A percentile compares a stretch with the other conserved stretches of the same genome.
Evolutionary conservation across 2,888 invertebrate species (phyloP).

Genomic region (Chromoteleia sp.): DNA sequence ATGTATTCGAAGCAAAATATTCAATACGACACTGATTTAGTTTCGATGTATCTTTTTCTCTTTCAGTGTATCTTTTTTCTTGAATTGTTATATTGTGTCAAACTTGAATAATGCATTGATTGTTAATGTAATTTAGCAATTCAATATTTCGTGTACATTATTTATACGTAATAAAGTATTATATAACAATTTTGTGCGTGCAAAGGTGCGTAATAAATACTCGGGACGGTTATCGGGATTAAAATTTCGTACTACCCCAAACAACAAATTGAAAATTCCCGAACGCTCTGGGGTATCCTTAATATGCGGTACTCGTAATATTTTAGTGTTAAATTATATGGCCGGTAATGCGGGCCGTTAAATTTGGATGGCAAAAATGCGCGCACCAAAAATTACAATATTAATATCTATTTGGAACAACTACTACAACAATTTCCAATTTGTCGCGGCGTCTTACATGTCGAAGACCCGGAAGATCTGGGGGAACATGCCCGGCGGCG

Average conservation of each 20-base stretch:
- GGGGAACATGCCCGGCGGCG: constrained; percentile 38
- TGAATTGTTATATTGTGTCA: too few species aligned
- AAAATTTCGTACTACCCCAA: constrained; percentile 28
- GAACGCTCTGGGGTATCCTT: constrained; percentile 29
- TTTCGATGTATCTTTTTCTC: not conserved
- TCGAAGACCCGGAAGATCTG: constrained; percentile 66
- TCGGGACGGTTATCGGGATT: constrained; percentile 3
- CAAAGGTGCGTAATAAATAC: constrained; percentile 7
- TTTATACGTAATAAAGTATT: too few species aligned
- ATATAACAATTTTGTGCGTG: not conserved
- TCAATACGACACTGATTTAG: not conserved
- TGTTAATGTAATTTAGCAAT: too few species aligned
- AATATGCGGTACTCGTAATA: constrained; percentile 49
- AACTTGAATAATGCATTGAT: too few species aligned
- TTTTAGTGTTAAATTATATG: constrained; percentile 48
- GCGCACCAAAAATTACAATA: constrained; percentile 35
- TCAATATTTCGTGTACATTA: too few species aligned
- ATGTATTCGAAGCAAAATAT: not conserved
- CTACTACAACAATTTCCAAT: constrained; percentile 80
- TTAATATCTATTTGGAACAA: constrained; percentile 59
- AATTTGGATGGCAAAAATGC: constrained; percentile 40
- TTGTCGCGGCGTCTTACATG: constrained; percentile 79
- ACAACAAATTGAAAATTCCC: constrained; percentile 42
- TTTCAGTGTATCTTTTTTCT: not conserved
- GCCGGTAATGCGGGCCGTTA: constrained; percentile 31